Evolutionary conservation across 1,140 invertebrate genomes (phyloP), one percentile per base, ranked within the genome.

Genomic region (Paramacrobiotus metropolitanus): DNA sequence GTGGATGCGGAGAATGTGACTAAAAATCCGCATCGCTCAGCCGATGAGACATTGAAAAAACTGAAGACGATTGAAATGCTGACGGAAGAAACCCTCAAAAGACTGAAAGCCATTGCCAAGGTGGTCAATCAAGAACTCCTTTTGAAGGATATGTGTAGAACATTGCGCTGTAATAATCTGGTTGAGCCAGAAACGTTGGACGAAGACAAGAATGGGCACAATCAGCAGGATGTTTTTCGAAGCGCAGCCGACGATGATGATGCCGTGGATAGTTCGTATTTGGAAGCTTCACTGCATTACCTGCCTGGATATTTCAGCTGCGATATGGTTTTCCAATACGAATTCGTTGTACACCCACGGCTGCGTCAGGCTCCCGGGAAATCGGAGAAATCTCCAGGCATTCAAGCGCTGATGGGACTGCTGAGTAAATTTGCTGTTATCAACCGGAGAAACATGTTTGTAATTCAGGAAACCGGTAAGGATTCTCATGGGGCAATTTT

Each of bases 371-470:
- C 80, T 0, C 76, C 77, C 40, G 79, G 77, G 29, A 77, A 79
- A 66, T 75, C 77, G 0, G 76, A 77, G 0, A 68, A 80, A 15
- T 82, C 80, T 1, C 72, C 79, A 68, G 76, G 75, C 59, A 65
- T 78, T 20, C 67, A 74, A 63, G 72, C 81, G 15, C 71, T 86
- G 24, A 76, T 81, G 61, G 77, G 77, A 24, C 80, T 83, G 2
- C 71, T 86, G 1, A 82, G 80, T 66, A 78, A 81, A 40, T 83
- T 86, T 66, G 81, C 81, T 1, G 83, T 87, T 0, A 78, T 77
- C 61, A 86, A 87, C 68, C 73, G 84, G 59, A 79, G 73, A 59
- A 86, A 87, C 68, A 85, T 86, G 83, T 86, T 86, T 74, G 83
- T 86, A 1, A 80, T 84, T 71, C 75, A 80, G 69, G 81, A 85